Percentiles rank a stretch among this genome's conserved stretches.
Evolutionary conservation across 23 tunicate genomes (phyloP).

Genomic region (Styela clava): DNA sequence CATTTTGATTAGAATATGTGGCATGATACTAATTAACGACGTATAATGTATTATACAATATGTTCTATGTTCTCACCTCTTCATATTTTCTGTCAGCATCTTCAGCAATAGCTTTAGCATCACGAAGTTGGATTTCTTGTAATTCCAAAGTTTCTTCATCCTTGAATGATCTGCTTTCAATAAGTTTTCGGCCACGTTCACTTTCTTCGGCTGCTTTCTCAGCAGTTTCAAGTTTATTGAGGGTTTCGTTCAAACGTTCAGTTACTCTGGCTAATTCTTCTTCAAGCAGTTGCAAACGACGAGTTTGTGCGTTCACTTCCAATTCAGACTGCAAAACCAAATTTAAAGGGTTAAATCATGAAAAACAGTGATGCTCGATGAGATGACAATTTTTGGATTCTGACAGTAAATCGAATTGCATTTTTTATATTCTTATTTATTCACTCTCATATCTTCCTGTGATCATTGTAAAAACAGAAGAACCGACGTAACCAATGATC

Average conservation of each 20-base stretch:
- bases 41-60: too few relatives aligned
- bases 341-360: too few relatives aligned
- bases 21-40: too few relatives aligned
- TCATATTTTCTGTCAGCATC: conserved; percentile 97
- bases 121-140: conserved; percentile 94
- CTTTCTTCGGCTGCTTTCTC: conserved; percentile 99
- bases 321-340: conserved; percentile 88
- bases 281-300: conserved; percentile 96
- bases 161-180: conserved; percentile 93
- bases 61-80: conserved; percentile 72
- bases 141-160: conserved; percentile 97
- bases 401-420: too few relatives aligned
- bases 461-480: too few relatives aligned
- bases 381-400: too few relatives aligned
- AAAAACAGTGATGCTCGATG: too few relatives aligned
- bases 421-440: too few relatives aligned
- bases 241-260: conserved; percentile 82
- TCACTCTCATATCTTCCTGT: too few relatives aligned
- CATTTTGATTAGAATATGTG: too few relatives aligned
- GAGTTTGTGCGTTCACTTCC: conserved; percentile 99
- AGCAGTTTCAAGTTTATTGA: conserved; percentile 79
- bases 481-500: too few relatives aligned
- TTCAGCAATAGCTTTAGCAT: conserved; percentile 94
- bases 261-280: conserved; percentile 97
- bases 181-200: conserved; percentile 86